These are phyloP conservation scores for Periophthalmodon schlosseri DNA, from an alignment of 2,113 vertebrate species.

Conservation along the genomic window DNA sequence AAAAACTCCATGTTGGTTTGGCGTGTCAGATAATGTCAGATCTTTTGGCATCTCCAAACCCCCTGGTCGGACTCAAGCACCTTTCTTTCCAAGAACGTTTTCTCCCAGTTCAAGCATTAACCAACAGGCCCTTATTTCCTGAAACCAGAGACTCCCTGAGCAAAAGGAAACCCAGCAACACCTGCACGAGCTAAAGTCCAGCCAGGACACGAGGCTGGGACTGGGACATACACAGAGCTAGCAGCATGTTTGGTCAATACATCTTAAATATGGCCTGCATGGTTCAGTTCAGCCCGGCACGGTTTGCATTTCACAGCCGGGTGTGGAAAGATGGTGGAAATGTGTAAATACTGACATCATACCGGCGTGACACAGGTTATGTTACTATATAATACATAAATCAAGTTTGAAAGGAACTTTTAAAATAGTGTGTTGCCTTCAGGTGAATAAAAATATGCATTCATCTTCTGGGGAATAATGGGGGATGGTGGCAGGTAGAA, in stretches of 20 bases:
- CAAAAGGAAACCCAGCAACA: conserved; percentile 69
- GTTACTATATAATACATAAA: conserved; percentile 2
- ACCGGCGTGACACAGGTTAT: conserved; percentile 7
- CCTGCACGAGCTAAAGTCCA: conserved; percentile 64
- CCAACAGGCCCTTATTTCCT: conserved; percentile 76
- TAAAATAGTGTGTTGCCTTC: neutral
- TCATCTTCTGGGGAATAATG: neutral
- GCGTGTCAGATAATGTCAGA: conserved; percentile 28
- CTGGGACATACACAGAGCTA: conserved; percentile 46
- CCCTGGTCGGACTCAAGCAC: conserved; percentile 54
- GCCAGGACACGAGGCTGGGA: conserved; percentile 69
- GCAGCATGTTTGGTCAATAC: conserved; percentile 33
- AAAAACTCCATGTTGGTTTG: conserved; percentile 14
- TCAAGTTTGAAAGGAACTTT: conserved; percentile 3
- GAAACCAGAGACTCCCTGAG: conserved; percentile 77
- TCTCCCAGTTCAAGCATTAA: conserved; percentile 74
- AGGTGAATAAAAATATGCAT: neutral
- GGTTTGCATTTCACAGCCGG: conserved; percentile 8
- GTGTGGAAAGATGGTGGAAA: conserved; percentile 1
- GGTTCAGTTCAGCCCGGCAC: conserved; percentile 5
- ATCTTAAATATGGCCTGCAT: neutral
- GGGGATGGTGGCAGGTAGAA: neutral
- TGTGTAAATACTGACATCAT: conserved; percentile 10
- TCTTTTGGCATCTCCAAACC: conserved; percentile 35
- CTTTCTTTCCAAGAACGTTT: conserved; percentile 64